phyloP scores from a whole-genome alignment of 2,797 vertebrate genomes.

The Astyanax mexicanus region DNA sequence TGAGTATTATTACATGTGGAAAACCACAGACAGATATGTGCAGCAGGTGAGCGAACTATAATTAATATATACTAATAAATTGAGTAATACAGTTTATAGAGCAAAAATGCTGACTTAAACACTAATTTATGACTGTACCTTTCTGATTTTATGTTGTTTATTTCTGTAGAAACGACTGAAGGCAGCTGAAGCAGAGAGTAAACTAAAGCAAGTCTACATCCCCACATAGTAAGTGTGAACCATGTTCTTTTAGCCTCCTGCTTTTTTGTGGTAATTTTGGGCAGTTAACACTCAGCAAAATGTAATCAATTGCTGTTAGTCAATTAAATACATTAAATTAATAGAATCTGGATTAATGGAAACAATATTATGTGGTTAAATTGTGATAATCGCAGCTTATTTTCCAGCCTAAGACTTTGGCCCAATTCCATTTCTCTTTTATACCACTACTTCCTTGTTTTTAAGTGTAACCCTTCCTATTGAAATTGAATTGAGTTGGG shows the following conservation, averaged over 20 bases:
- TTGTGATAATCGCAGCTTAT: too few relatives aligned
- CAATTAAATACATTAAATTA: too few relatives aligned
- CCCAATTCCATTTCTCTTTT: too few relatives aligned
- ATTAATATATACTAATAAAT: background rate
- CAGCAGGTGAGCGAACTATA: conserved; percentile 79
- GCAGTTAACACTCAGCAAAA: background rate
- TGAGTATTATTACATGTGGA: conserved; percentile 93
- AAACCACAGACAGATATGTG: conserved; percentile 90
- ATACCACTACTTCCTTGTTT: too few relatives aligned
- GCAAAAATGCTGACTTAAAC: too few relatives aligned
- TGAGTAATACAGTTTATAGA: too few relatives aligned
- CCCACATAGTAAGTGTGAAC: conserved; percentile 95
- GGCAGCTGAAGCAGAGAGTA: conserved; percentile 97
- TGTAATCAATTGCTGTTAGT: too few relatives aligned
- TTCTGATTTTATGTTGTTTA: conserved; percentile 24
- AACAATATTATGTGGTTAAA: too few relatives aligned
- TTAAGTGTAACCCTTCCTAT: too few relatives aligned
- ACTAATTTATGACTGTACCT: background rate
- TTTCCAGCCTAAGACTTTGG: too few relatives aligned
- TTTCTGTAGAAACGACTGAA: conserved; percentile 91
- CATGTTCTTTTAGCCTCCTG: background rate
- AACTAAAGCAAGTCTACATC: conserved; percentile 98
- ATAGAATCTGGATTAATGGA: too few relatives aligned
- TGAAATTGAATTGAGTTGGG: too few relatives aligned
- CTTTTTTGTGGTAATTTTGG: background rate